These are phyloP conservation scores for Polymixis flavicincta DNA, from an alignment of 2,888 invertebrate genomes.

Conservation along the genomic window DNA sequence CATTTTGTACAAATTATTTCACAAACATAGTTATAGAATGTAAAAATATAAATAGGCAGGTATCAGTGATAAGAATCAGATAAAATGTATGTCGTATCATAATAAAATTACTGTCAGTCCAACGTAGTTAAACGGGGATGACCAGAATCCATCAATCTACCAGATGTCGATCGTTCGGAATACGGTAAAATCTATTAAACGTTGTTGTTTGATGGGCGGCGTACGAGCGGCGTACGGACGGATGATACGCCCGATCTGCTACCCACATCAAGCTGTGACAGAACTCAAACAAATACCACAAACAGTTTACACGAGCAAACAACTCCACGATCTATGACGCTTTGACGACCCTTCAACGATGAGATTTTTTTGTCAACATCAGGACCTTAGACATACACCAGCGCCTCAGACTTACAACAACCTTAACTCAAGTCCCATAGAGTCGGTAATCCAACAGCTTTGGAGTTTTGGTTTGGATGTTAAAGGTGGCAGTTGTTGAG, in stretches of 20 bases:
- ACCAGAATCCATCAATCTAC: conserved; percentile 44
- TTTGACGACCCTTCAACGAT: conserved; percentile 71
- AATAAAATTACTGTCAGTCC: not conserved
- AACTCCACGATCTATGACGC: conserved; percentile 72
- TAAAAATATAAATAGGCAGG: not conserved
- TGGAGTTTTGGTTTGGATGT: conserved; percentile 24
- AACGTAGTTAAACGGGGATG: conserved; percentile 14
- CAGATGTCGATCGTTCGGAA: conserved; percentile 56
- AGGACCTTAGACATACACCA: conserved; percentile 37
- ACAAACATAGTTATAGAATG: not conserved
- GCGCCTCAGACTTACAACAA: not conserved
- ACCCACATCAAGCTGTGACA: conserved; percentile 66
- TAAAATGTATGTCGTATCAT: not conserved
- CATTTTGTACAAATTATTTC: not conserved
- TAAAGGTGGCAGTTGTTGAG: conserved; percentile 61
- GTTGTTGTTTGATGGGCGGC: conserved; percentile 67
- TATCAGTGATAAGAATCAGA: not conserved
- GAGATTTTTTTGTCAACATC: conserved; percentile 72
- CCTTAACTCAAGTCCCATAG: conserved; percentile 46
- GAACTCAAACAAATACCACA: conserved; percentile 73
- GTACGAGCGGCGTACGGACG: conserved; percentile 20
- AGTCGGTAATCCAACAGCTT: conserved; percentile 42
- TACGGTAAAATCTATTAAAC: conserved; percentile 69
- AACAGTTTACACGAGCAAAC: conserved; percentile 79
- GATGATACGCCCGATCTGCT: conserved; percentile 55